Base-by-base conservation (phyloP, 2,797 vertebrate genomes). In the Sebastes trivittatus region DNA sequence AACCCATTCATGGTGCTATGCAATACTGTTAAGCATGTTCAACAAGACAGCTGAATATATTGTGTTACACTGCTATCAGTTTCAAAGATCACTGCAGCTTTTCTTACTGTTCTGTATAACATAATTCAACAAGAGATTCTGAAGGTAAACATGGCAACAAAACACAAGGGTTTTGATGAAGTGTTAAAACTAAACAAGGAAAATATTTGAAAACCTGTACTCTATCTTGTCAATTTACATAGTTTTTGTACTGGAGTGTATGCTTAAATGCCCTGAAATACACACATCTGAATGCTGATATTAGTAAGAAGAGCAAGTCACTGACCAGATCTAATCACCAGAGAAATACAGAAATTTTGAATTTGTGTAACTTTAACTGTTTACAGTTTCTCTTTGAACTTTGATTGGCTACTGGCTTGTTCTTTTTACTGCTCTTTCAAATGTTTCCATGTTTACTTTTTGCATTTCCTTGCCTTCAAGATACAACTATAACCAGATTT, bases 401-500 rank as follows among this genome's bases (percentile, higher is more conserved):
- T 38, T 49, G 77, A 80, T 72, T 86, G 49, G 72, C 80, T 63
- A 25, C 25, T 81, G 75, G 25, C 68, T 85, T 64, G 55, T 76
- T 82, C 42, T 72, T 85, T 75, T 72, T 68, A 55, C 52, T 34
- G 42, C 58, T 75, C 42, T 80, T 42, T 74, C 59, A 73, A 84
- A 78, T 78, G 61, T 78, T 88, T 93, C 69, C 61, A 34, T 87
- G 83, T 62, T 81, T 84, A 70, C 34, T 78, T 90, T 92, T 91
- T 80, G 16, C 42, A 68, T 82, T 82, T 67, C 63, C 58, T 71
- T 56, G 34, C 63, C 87, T 87, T 78, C 29, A 74, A 77, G n/a
- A 74, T 72, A 60, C 82, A 85, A 87, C 73, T 55, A 82, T 78
- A 82, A 90, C 87, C 92, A 91, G 89, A 89, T 93, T 93, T 90